Base-by-base conservation (phyloP, 2,113 vertebrate species). In the Phylloscopus trochiloides region DNA sequence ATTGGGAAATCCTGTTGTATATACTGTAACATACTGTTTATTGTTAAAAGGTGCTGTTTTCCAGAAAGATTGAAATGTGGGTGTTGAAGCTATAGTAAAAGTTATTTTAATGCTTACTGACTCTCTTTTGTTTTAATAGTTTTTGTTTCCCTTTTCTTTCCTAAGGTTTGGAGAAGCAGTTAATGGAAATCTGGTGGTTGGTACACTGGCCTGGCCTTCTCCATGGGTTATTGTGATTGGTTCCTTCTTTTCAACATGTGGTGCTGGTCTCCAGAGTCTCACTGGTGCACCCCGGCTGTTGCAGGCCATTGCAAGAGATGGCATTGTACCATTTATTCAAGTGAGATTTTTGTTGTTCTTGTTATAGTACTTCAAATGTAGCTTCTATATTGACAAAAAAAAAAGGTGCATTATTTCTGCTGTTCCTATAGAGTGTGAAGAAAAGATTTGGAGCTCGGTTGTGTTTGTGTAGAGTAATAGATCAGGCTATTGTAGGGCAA, bases 141-240 rank as follows among this genome's bases (percentile, higher is more conserved):
- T 82, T 82, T 75, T 68, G 19, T 68, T 90, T 82, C 29, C 9
- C 5, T 75, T 25, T 67, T 61, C 29, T 75, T 68, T 47, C 54
- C 12, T 68, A 54, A 99, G 99, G 97, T 99, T 98, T 88, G 99
- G 99, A 45, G 99, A 99, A 95, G 99, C 99, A 4, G 99, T 99
- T 80, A 98, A 99, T 94, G 98, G 99, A 66, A 99, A 99, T 78
- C 98, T 99, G 31, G 99, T 99, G 47, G 99, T 99, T 12, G 99
- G 99, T 76, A 99, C 98, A 2, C 93, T 99, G 82, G 99, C 99
- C 8, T 99, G 99, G 99, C 99, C 99, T 4, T 99, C 99, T 7
- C 99, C 99, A 1, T 99, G 99, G 99, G 99, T 99, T 38, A 99
- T 99, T 45, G 99, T 99, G 86, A 99, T 99, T 13, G 99, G 99